These are phyloP conservation scores for Zaprionus vittiger DNA, from an alignment of 1,140 invertebrate genomes.

Conservation along the genomic window DNA sequence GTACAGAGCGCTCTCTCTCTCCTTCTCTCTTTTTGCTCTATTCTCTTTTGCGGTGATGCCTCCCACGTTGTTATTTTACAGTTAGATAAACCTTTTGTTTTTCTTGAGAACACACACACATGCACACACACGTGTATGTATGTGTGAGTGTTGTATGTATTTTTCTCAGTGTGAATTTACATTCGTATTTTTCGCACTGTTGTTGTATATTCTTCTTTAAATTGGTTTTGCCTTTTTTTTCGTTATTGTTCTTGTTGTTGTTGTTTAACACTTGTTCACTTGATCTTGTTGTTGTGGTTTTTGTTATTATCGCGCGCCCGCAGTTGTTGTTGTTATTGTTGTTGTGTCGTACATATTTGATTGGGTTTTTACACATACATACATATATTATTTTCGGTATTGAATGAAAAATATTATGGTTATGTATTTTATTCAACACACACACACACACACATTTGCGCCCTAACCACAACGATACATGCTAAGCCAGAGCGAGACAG, in stretches of 20 bases:
- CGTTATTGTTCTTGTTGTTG: slow-evolving; percentile 43
- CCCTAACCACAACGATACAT: not conserved
- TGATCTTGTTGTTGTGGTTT: slow-evolving; percentile 32
- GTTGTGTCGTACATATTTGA: slow-evolving; percentile 38
- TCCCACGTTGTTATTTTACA: slow-evolving; percentile 68
- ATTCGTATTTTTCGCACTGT: slow-evolving; percentile 46
- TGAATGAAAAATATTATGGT: slow-evolving; percentile 43
- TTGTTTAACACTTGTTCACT: slow-evolving; percentile 44
- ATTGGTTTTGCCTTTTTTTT: slow-evolving; percentile 35
- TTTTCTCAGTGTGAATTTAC: slow-evolving; percentile 42
- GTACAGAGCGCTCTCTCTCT: slow-evolving; percentile 20
- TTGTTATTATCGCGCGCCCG: slow-evolving; percentile 56
- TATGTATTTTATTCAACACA: slow-evolving; percentile 23
- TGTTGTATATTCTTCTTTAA: slow-evolving; percentile 36
- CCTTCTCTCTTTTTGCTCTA: slow-evolving; percentile 10
- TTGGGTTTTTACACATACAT: slow-evolving; percentile 28
- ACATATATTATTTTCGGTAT: slow-evolving; percentile 30
- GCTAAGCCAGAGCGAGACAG: slow-evolving; percentile 45
- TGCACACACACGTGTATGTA: not conserved
- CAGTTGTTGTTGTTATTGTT: slow-evolving; percentile 36
- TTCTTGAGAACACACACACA: slow-evolving; percentile 4
- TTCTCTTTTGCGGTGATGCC: slow-evolving; percentile 17
- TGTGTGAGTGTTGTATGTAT: slow-evolving; percentile 18
- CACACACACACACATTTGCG: slow-evolving; percentile 5
- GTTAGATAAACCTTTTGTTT: slow-evolving; percentile 46